phyloP scores from a whole-genome alignment of 1,140 invertebrate genomes.

The Drosophila funebris region DNA sequence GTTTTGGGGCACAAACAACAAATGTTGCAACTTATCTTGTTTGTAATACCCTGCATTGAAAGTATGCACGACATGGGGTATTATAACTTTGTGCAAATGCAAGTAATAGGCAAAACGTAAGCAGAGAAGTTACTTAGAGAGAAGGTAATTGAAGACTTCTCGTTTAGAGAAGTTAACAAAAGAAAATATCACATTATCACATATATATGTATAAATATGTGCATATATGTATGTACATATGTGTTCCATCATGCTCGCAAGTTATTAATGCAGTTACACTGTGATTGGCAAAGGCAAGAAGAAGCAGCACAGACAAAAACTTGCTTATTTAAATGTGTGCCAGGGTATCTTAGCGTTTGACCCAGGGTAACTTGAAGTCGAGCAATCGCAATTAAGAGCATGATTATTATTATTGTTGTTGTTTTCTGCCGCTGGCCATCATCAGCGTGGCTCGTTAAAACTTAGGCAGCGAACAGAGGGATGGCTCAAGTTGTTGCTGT shows the following conservation, averaged over 20 bases:
- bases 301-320: no score
- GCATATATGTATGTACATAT: no score
- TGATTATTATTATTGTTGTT: neutral
- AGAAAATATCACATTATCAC: no score
- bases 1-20: neutral
- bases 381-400: neutral
- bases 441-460: constrained; percentile 69
- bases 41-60: neutral
- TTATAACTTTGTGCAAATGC: neutral
- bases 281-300: no score
- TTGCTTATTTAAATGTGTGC: no score
- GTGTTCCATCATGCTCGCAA: no score
- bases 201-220: no score
- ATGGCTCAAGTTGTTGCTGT: neutral
- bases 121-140: neutral
- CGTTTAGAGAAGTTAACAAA: no score
- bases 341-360: no score
- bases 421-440: constrained; percentile 59
- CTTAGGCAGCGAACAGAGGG: constrained; percentile 12
- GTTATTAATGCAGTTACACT: no score
- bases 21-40: neutral
- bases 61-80: neutral
- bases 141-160: no score
- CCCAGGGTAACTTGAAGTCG: neutral
- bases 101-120: no score